These are phyloP conservation scores for Strigamia transsilvanica DNA, from an alignment of 2,888 invertebrate genomes.

Conservation along the genomic window DNA sequence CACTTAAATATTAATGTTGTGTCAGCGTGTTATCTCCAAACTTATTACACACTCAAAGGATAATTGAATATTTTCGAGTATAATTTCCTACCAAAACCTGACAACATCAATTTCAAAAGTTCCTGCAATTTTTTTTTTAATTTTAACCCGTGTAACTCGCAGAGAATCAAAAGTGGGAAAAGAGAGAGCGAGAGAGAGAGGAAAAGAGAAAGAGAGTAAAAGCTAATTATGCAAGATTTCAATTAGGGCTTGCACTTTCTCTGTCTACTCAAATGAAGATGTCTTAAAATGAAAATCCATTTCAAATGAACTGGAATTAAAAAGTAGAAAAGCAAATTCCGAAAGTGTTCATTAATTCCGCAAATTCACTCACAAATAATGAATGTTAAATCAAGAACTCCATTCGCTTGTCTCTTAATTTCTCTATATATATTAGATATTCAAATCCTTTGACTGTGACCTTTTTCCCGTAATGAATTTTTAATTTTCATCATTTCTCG, in stretches of 20 bases:
- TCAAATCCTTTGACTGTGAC: slow-evolving; percentile 4
- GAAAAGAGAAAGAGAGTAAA: background rate
- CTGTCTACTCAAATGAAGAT: slow-evolving; percentile 32
- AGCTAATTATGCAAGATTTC: slow-evolving; percentile 43
- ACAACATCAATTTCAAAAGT: slow-evolving; percentile 40
- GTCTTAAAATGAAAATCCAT: slow-evolving; percentile 40
- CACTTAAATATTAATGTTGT: slow-evolving; percentile 43
- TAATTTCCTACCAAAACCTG: slow-evolving; percentile 38
- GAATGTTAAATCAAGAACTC: slow-evolving; percentile 40
- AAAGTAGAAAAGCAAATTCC: slow-evolving; percentile 43
- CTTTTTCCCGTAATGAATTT: background rate
- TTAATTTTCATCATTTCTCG: slow-evolving; percentile 17
- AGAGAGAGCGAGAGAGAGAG: background rate
- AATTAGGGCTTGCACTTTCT: slow-evolving; percentile 24
- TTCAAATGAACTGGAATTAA: slow-evolving; percentile 43
- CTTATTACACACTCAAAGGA: slow-evolving; percentile 24
- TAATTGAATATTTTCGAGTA: slow-evolving; percentile 34
- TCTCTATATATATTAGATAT: background rate
- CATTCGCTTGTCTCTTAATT: slow-evolving; percentile 6
- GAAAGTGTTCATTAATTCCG: slow-evolving; percentile 39
- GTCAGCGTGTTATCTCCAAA: slow-evolving; percentile 36
- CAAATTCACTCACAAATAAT: slow-evolving; percentile 35
- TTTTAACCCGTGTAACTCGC: background rate
- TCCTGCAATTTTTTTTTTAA: background rate
- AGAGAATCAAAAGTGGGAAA: slow-evolving; percentile 1